These are phyloP conservation scores for Anoura caudifer DNA, from an alignment of 2,113 vertebrate genomes.

Conservation along the genomic window DNA sequence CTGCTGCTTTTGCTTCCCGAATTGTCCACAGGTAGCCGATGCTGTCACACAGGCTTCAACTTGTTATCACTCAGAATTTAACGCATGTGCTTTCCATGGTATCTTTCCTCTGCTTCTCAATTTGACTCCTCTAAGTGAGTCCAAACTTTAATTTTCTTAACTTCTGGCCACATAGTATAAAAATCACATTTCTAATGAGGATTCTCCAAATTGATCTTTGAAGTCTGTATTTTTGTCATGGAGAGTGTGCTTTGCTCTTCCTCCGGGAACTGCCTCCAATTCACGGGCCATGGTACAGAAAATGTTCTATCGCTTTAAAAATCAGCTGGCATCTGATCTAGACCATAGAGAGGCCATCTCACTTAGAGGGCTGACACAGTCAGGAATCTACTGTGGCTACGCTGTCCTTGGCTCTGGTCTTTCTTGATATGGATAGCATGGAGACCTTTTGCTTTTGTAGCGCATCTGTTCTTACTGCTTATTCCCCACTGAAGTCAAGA, in stretches of 20 bases:
- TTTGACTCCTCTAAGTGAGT: slow-evolving; percentile 5
- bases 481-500: slow-evolving; percentile 14
- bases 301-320: background rate
- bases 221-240: background rate
- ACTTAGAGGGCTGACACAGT: background rate
- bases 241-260: background rate
- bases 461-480: slow-evolving; percentile 49
- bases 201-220: background rate
- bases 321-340: background rate
- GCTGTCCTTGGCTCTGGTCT: background rate
- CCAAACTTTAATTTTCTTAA: background rate
- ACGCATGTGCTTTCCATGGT: background rate
- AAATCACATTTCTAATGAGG: background rate
- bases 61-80: background rate
- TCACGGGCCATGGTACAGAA: background rate
- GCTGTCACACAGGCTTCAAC: background rate
- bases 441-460: background rate
- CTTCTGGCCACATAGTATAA: background rate
- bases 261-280: background rate
- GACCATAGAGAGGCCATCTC: background rate
- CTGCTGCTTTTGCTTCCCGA: background rate
- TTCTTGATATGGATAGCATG: slow-evolving; percentile 23
- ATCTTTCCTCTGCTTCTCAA: background rate
- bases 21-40: background rate
- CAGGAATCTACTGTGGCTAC: rapidly evolving